phyloP scores from a whole-genome alignment of 2,888 invertebrate species.

The Dicycla oo region DNA sequence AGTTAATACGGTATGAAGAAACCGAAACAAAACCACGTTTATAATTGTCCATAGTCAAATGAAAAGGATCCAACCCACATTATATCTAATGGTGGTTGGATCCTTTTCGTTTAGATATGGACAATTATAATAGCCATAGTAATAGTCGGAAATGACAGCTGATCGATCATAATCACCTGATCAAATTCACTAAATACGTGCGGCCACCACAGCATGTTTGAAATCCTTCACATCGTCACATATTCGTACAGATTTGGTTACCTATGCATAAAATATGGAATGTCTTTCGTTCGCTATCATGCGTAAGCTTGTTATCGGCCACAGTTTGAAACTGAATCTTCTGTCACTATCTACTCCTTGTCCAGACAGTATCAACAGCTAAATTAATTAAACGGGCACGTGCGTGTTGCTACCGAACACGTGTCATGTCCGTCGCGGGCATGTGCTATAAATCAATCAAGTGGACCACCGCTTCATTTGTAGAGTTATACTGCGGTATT shows the following conservation, averaged over 20 bases:
- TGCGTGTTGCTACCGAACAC: constrained; percentile 71
- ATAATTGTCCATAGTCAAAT: not conserved
- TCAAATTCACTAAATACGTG: not conserved
- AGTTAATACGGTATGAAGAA: not conserved
- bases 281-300: not conserved
- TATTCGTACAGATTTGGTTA: not conserved
- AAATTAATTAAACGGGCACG: constrained; percentile 80
- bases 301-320: not conserved
- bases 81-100: too few relatives aligned
- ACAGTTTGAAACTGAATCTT: not conserved
- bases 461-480: constrained; percentile 72
- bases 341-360: constrained; percentile 32
- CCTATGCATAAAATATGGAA: too few relatives aligned
- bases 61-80: too few relatives aligned
- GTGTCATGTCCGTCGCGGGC: constrained; percentile 69
- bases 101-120: too few relatives aligned
- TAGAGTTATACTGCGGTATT: constrained; percentile 66
- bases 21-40: not conserved
- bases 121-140: too few relatives aligned
- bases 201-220: not conserved
- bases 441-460: constrained; percentile 78
- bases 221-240: not conserved
- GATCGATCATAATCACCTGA: not conserved
- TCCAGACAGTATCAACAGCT: constrained; percentile 67
- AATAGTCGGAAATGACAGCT: too few relatives aligned